These are phyloP conservation scores for Camelus dromedarius DNA, from an alignment of 2,113 vertebrate species.

Conservation along the genomic window DNA sequence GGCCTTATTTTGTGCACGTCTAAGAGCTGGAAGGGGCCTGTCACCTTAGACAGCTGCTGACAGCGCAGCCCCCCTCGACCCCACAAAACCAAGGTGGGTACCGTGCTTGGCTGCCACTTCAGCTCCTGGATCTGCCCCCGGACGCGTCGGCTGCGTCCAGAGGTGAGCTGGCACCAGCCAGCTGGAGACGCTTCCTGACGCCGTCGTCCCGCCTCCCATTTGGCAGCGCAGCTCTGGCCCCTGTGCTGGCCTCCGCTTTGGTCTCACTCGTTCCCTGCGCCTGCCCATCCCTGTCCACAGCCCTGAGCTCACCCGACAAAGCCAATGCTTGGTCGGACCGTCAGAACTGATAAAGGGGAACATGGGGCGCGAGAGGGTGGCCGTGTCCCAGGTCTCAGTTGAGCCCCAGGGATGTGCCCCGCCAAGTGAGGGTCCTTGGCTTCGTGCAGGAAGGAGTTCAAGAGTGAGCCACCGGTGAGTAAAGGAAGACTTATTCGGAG, in stretches of 20 bases:
- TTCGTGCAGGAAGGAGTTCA: no score
- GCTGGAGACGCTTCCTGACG: background rate
- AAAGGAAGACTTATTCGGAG: no score
- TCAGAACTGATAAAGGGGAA: no score
- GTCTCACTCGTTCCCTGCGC: background rate
- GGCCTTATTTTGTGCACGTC: background rate
- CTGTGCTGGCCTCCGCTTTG: background rate
- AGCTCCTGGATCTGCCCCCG: background rate
- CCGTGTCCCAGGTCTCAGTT: no score
- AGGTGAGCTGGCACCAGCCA: background rate
- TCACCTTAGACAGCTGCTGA: no score
- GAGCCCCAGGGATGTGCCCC: no score
- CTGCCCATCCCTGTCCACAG: background rate
- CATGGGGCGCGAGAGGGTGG: no score
- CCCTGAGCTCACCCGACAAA: background rate
- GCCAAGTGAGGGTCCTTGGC: no score
- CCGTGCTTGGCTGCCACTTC: background rate
- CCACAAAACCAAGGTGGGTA: background rate
- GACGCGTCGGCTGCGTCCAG: background rate
- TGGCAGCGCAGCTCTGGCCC: background rate
- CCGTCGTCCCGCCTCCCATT: fast-evolving
- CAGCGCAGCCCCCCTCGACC: no score
- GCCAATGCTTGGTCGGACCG: fast-evolving
- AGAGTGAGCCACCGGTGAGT: no score
- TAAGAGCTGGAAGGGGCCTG: background rate